These are phyloP conservation scores for Macrotis lagotis DNA, from an alignment of 2,113 vertebrate genomes.

Conservation along the genomic window DNA sequence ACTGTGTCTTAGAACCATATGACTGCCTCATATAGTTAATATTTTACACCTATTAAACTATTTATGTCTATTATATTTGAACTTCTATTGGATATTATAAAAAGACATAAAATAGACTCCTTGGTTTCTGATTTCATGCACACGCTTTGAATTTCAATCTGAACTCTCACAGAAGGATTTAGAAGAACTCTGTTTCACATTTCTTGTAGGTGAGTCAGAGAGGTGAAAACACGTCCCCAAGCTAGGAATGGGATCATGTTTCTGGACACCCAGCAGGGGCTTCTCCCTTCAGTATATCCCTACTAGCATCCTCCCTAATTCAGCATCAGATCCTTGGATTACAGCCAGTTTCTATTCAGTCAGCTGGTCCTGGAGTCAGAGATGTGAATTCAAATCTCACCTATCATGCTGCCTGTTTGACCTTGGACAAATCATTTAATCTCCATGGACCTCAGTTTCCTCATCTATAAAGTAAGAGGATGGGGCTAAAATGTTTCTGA, in stretches of 20 bases:
- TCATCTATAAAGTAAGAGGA: background rate
- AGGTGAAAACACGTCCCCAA: conserved; percentile 4
- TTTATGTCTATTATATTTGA: conserved; percentile 66
- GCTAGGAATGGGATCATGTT: background rate
- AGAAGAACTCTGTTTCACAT: background rate
- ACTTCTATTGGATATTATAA: conserved; percentile 38
- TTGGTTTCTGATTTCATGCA: conserved; percentile 31
- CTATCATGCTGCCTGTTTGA: background rate
- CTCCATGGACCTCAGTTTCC: background rate
- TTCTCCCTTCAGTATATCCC: background rate
- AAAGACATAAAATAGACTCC: conserved; percentile 51
- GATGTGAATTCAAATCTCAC: background rate
- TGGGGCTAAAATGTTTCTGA: background rate
- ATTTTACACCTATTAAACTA: conserved; percentile 25
- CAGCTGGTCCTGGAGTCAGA: background rate
- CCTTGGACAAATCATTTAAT: background rate
- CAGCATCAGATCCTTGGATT: background rate
- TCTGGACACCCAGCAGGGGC: background rate
- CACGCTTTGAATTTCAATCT: conserved; percentile 62
- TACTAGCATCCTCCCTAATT: background rate
- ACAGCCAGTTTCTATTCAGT: background rate
- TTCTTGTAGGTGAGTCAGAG: background rate
- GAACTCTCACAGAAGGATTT: conserved; percentile 1
- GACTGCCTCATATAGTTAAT: background rate
- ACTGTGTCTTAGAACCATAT: background rate